Evolutionary conservation across 2,888 invertebrate species (phyloP).

Genomic region (Cosmia trapezina): DNA sequence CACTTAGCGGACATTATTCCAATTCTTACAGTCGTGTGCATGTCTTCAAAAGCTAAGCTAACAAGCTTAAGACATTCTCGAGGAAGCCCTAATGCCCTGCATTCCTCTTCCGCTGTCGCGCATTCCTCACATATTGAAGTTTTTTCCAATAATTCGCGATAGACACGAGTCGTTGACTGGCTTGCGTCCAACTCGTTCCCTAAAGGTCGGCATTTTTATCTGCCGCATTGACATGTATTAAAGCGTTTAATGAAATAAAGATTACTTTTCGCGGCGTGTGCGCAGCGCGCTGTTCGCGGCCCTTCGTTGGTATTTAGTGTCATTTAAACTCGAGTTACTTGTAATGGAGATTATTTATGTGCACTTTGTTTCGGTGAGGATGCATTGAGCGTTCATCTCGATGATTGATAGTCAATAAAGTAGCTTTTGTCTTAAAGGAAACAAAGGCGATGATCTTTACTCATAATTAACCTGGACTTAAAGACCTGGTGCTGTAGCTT

Average conservation of each 20-base stretch:
- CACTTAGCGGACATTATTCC: constrained; percentile 60
- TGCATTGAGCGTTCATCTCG: constrained; percentile 34
- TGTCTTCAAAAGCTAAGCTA: constrained; percentile 61
- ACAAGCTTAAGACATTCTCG: constrained; percentile 61
- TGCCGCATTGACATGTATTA: constrained; percentile 68
- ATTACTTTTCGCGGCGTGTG: constrained; percentile 69
- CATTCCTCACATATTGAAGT: constrained; percentile 40
- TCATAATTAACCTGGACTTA: constrained; percentile 7
- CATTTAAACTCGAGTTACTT: constrained; percentile 67
- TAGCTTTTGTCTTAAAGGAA: constrained; percentile 1
- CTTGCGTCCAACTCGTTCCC: constrained; percentile 42
- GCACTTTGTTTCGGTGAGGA: constrained; percentile 19
- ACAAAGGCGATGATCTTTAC: neutral
- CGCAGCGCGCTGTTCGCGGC: constrained; percentile 52
- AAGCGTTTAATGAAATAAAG: constrained; percentile 76
- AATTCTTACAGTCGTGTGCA: constrained; percentile 62
- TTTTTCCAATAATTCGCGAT: constrained; percentile 40
- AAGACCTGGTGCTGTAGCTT: neutral
- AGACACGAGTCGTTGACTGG: constrained; percentile 28
- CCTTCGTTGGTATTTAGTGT: constrained; percentile 64
- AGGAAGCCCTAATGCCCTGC: constrained; percentile 60
- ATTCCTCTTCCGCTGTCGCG: constrained; percentile 52
- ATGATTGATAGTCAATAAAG: constrained; percentile 23
- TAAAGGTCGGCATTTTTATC: constrained; percentile 71
- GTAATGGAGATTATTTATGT: constrained; percentile 67